Conservation (phyloP, 2,113 vertebrate genomes). For the Ptilonorhynchus violaceus region DNA sequence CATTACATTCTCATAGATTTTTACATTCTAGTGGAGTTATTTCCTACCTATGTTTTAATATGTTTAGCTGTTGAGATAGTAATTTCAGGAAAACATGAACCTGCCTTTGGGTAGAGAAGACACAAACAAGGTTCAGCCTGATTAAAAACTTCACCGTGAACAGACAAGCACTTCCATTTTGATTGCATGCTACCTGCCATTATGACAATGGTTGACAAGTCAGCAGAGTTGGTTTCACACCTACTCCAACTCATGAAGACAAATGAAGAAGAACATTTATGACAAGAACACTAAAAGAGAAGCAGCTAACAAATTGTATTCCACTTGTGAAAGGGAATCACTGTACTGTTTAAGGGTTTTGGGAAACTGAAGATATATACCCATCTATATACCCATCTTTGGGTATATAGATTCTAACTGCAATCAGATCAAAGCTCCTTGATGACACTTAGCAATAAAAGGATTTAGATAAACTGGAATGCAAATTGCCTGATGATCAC, state of each 20-base stretch:
- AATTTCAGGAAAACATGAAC: background rate
- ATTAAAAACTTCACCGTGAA: background rate
- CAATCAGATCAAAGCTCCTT: background rate
- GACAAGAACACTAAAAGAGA: background rate
- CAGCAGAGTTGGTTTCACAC: background rate
- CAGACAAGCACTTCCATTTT: background rate
- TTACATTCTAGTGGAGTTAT: background rate
- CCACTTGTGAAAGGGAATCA: background rate
- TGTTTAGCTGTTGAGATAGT: background rate
- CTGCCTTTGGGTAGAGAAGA: background rate
- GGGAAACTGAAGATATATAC: background rate
- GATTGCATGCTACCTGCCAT: background rate
- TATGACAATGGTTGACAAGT: background rate
- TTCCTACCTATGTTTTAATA: background rate
- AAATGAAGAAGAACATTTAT: background rate
- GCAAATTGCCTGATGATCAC: background rate
- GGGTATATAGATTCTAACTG: background rate
- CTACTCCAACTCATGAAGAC: background rate
- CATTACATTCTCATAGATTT: background rate
- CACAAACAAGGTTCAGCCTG: fast-evolving
- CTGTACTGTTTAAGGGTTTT: background rate
- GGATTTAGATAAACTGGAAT: background rate
- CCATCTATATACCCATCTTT: background rate
- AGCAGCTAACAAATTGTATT: background rate
- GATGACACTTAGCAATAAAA: background rate